These are phyloP conservation scores for Caenorhabditis angaria DNA, from an alignment of 2,888 invertebrate species.

Conservation along the genomic window DNA sequence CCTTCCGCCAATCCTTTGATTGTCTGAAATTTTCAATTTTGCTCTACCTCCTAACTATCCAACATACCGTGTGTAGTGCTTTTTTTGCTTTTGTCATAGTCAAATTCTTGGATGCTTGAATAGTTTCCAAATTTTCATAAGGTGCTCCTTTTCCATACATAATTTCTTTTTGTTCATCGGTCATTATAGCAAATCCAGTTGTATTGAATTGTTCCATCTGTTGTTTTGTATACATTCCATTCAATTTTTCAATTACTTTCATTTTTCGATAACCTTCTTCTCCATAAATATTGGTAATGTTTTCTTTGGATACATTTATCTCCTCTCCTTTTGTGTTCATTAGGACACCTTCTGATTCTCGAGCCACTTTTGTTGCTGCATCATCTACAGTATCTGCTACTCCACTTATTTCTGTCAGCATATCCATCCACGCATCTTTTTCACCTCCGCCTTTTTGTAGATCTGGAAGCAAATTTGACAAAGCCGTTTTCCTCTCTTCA, in stretches of 20 bases:
- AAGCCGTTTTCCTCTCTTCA: slow-evolving; percentile 46
- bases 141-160: slow-evolving; percentile 54
- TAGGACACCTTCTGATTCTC: slow-evolving; percentile 33
- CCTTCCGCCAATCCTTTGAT: slow-evolving; percentile 38
- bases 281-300: slow-evolving; percentile 57
- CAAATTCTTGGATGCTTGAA: slow-evolving; percentile 30
- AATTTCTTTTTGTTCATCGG: slow-evolving; percentile 49
- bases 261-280: slow-evolving; percentile 52
- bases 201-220: slow-evolving; percentile 58
- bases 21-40: slow-evolving; percentile 13
- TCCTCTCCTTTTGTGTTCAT: slow-evolving; percentile 53
- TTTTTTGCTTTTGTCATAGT: slow-evolving; percentile 23
- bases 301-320: slow-evolving; percentile 50
- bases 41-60: neutral
- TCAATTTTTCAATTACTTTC: slow-evolving; percentile 52
- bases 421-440: slow-evolving; percentile 57
- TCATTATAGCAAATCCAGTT: slow-evolving; percentile 60
- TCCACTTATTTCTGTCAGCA: slow-evolving; percentile 63
- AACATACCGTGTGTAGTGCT: slow-evolving; percentile 22
- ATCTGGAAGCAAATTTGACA: slow-evolving; percentile 19
- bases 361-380: slow-evolving; percentile 21
- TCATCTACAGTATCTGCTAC: slow-evolving; percentile 49
- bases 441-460: slow-evolving; percentile 38
- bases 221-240: slow-evolving; percentile 51
- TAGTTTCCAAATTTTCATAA: slow-evolving; percentile 21